Conservation (phyloP, 2,113 vertebrate species). For the Ceyx melanurus region DNA sequence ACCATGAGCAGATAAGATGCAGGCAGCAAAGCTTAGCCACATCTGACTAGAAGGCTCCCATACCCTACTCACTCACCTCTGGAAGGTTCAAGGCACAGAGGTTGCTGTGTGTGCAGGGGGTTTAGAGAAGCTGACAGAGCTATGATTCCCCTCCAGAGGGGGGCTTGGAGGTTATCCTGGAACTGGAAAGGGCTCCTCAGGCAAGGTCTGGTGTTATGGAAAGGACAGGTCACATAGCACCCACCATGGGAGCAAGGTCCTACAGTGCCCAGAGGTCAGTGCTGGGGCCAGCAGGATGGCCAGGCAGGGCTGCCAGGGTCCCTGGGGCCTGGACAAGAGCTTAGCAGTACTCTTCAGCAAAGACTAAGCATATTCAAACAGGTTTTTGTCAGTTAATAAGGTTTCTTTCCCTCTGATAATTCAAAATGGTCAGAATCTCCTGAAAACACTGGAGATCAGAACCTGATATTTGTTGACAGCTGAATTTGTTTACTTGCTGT, state of each 20-base stretch:
- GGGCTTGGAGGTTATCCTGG: not conserved
- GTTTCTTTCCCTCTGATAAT: not conserved
- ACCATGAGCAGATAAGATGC: not conserved
- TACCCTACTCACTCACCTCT: not conserved
- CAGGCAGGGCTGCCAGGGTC: not conserved
- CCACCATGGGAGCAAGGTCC: not conserved
- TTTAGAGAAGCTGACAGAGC: not conserved
- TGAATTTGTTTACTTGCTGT: not conserved
- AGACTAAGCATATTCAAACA: not conserved
- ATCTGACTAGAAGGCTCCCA: not conserved
- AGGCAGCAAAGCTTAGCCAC: not conserved
- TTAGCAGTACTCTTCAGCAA: not conserved
- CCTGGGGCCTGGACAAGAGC: not conserved
- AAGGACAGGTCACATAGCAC: not conserved
- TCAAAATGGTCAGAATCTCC: not conserved
- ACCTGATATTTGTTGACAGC: not conserved
- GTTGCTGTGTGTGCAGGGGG: not conserved
- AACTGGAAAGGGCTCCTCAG: not conserved
- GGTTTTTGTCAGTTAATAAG: not conserved
- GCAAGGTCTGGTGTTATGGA: not conserved
- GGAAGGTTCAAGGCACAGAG: not conserved
- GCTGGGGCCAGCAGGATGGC: not conserved
- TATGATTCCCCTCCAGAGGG: not conserved
- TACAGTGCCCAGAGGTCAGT: accelerated
- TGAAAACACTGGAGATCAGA: not conserved